Base-by-base conservation (phyloP, 2,113 vertebrate genomes). In the Maccullochella peelii region DNA sequence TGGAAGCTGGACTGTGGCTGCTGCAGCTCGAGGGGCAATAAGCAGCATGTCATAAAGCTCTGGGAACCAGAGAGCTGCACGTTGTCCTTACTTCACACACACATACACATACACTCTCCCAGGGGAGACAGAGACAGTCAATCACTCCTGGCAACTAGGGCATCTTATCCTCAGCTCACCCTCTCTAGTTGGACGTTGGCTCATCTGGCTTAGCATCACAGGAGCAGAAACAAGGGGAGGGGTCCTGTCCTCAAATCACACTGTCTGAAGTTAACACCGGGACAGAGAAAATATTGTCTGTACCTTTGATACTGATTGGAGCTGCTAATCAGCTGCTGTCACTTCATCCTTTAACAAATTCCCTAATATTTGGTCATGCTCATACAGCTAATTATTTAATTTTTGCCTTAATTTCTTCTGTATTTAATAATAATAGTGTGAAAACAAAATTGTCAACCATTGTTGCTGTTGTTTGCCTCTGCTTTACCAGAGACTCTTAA, bases 91-190 rank as follows among this genome's bases (percentile, higher is more conserved):
- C 85, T 78, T 83, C 77, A 85, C 79, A 65, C 68, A 47, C 62
- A 38, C 58, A 65, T 83, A 67, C 62, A 74, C 55, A 70, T 63
- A 55, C 57, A 49, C 61, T 23, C 63, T 68, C 81, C 75, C 80
- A 50, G 62, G 63, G 72, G 70, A 87, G 77, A 67, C 83, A 68
- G 75, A 84, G 79, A 83, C 86, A 87, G 84, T 91, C 93, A 71
- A 89, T 94, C 92, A 88, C 78, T 88, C 86, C 71, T 79, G 84
- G 88, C 92, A 94, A 94, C 91, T 84, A 82, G 81, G 90, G 90
- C 91, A 90, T 87, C 87, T 93, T 92, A 80, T 88, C 90, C 91
- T 87, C 78, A 11, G 59, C 74, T 92, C 85, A 91, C 85, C 91
- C 87, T 73, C 52, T 63, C 66, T 30, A 67, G 57, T 79, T 87